Evolutionary conservation across 2,797 vertebrate genomes (phyloP), one percentile per base, ranked within the genome.

Genomic region (Aulostomus chinensis): DNA sequence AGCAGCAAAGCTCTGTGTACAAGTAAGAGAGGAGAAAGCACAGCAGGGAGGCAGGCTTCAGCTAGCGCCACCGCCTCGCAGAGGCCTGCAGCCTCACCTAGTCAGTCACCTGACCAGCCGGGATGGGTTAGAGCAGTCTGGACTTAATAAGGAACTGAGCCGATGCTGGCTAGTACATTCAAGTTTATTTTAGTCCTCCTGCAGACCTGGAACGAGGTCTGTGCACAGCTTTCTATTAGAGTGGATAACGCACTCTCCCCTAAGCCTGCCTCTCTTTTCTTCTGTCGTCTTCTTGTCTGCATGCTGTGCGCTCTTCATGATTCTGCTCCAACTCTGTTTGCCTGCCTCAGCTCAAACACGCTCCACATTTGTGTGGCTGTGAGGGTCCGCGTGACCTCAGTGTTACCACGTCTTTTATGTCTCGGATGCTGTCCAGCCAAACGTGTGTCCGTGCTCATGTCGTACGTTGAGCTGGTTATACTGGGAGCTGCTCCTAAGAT

Each of bases 1-100:
- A 80, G 90, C 91, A 88, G 87, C 92, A 82, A 93, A 93, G 73
- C 91, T 94, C 83, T 95, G 91, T 90, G 88, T 93, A 86, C 93
- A 95, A 95, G 94, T 95, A 95, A 95, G 94, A 84, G 80, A 74
- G 74, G 59, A 42, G 45, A 50, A 50, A 77, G 49, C 48, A 46
- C 16, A 48, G 29, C 43, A 37, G 77, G 57, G 76, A 85, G 81
- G 70, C 83, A 88, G 84, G 77, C 77, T 82, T 60, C 48, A 47
- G 47, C 35, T 7, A 35, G 43, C 9, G 10, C 5, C 11, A 36
- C n/a, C 3, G 9, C 39, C 18, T 30, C 16, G 11, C 15, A n/a
- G n/a, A n/a, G n/a, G n/a, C n/a, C n/a, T 25, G 3, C 3, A 21
- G 6, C 20, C 20, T 3, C 3, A 21, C 20, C 28, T 31, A 16